Evolutionary conservation across 2,113 vertebrate species (phyloP), one percentile per base, ranked within the genome.

Genomic region (Grallaria varia): DNA sequence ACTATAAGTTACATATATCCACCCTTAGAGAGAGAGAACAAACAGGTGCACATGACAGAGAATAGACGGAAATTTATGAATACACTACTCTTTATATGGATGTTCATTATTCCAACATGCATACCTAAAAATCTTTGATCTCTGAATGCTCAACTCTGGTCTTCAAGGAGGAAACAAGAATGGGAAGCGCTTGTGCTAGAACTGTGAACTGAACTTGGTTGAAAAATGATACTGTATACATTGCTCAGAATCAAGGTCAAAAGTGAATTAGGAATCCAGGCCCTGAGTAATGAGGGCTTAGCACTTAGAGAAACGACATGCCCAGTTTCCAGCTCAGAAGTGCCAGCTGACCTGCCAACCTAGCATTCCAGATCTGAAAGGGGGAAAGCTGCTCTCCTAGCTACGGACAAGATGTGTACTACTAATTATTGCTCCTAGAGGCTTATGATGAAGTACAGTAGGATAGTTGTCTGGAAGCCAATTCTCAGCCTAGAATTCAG

Each of bases 301-400:
- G 94, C 94, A 96, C 94, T 94, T 68, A 94, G 91, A 95, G 95
- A 95, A 94, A 94, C 86, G 84, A 96, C 88, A 95, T 92, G 88
- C 94, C 92, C 90, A 92, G 92, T 96, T 96, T 95, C 87, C 71
- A 95, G 96, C 78, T 73, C 88, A 87, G 75, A 72, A 92, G 90
- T 88, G 95, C 93, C 97, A 96, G 94, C 94, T 97, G 96, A 97
- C 96, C 93, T 95, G 90, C 89, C 90, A 96, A 82, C 89, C 94
- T n/a, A 85, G 66, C 89, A 87, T 95, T 92, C 90, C 90, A 94
- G 87, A 95, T 84, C 95, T 55, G 89, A 95, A 97, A 93, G 83
- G 80, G 96, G 84, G 85, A 96, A 97, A 96, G 95, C 79, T 96
- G 91, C 75, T 95, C 91, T 93, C 76, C 94, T 87, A 83, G 31